Percentiles rank a stretch among this genome's conserved stretches.
phyloP scores from a whole-genome alignment of 2,888 invertebrate species.

The Chloroclystis v-ata region DNA sequence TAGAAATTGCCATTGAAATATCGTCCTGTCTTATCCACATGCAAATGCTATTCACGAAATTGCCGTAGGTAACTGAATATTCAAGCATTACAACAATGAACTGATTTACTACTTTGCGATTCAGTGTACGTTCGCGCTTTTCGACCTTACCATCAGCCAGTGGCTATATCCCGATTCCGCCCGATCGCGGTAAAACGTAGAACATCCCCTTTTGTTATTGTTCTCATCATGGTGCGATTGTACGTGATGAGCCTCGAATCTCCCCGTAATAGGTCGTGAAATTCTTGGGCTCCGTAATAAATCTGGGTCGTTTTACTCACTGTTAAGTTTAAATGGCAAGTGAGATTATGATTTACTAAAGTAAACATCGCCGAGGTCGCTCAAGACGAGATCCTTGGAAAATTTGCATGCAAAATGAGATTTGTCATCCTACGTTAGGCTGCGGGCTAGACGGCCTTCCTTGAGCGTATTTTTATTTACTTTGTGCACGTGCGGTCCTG shows the following conservation, averaged over 20 bases:
- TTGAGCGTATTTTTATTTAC: conserved; percentile 61
- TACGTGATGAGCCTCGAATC: conserved; percentile 37
- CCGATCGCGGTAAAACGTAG: conserved; percentile 40
- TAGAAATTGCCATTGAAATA: background rate
- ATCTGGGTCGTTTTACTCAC: conserved; percentile 34
- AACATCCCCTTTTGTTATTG: conserved; percentile 37
- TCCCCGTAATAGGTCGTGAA: conserved; percentile 43
- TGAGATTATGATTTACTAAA: conserved; percentile 41
- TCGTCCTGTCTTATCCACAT: background rate
- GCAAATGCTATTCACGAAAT: conserved; percentile 40
- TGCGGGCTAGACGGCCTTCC: conserved; percentile 42
- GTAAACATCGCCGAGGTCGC: conserved; percentile 42
- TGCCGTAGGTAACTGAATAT: conserved; percentile 54
- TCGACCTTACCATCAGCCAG: conserved; percentile 44
- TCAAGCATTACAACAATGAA: conserved; percentile 59
- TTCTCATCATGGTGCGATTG: conserved; percentile 41
- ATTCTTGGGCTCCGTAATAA: conserved; percentile 34
- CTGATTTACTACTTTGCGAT: conserved; percentile 68
- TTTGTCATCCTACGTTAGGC: conserved; percentile 54
- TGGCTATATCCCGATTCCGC: conserved; percentile 43
- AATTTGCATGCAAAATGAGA: conserved; percentile 63
- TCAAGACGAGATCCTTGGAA: conserved; percentile 40
- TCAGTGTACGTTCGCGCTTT: conserved; percentile 60
- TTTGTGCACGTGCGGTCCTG: conserved; percentile 55
- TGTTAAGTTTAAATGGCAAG: conserved; percentile 34